Evolutionary conservation across 2,113 vertebrate species (phyloP).

Genomic region (Nipponia nippon): DNA sequence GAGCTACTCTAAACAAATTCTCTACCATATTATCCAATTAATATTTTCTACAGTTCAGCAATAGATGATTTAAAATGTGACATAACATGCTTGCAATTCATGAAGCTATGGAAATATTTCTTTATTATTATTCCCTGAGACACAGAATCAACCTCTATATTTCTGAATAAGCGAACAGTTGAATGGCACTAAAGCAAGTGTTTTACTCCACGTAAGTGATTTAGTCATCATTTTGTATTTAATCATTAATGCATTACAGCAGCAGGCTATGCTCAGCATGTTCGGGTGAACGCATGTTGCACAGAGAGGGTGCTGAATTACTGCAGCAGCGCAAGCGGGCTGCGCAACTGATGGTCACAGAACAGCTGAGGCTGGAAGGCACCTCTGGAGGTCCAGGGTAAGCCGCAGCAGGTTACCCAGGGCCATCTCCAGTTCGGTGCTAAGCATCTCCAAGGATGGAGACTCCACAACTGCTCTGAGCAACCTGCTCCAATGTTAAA

Average conservation of each 20-base stretch:
- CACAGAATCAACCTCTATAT: neutral
- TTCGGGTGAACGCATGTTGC: neutral
- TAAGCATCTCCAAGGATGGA: neutral
- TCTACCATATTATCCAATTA: neutral
- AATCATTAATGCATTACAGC: neutral
- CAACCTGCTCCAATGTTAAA: neutral
- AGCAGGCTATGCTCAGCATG: neutral
- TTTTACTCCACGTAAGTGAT: neutral
- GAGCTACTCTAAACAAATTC: conserved; percentile 52
- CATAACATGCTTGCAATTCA: neutral
- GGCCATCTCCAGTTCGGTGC: neutral
- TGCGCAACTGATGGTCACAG: neutral
- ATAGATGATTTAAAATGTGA: neutral
- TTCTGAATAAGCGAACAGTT: neutral
- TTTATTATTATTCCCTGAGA: neutral
- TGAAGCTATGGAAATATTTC: neutral
- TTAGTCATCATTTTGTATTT: neutral
- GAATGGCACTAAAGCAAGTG: neutral
- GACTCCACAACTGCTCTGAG: neutral
- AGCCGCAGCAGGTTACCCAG: neutral
- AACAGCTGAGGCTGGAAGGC: neutral
- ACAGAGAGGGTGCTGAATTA: neutral
- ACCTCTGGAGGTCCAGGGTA: neutral
- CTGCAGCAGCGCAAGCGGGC: neutral
- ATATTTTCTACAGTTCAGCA: conserved; percentile 9